Conservation (phyloP, 2,888 invertebrate species). For the Isotomurus palustris region DNA sequence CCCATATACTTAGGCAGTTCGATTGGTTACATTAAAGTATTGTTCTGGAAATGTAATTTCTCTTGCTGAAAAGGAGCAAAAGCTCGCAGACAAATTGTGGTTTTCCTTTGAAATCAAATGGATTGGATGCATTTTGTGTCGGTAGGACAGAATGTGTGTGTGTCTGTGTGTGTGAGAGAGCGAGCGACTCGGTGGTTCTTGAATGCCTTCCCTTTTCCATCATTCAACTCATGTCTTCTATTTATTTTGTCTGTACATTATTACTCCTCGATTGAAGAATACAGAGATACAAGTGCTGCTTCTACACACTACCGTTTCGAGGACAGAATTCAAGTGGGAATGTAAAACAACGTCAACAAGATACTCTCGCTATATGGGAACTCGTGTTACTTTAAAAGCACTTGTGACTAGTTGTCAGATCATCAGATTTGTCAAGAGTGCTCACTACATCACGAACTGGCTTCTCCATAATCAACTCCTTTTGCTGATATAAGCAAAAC, state of each 20-base stretch:
- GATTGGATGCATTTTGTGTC: neutral
- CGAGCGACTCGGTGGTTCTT: too few relatives aligned
- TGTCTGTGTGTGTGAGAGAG: neutral
- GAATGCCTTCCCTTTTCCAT: too few relatives aligned
- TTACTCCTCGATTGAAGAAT: too few relatives aligned
- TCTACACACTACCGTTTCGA: neutral
- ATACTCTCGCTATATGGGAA: neutral
- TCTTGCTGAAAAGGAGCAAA: neutral
- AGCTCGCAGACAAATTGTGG: neutral
- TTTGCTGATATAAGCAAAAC: conserved; percentile 32
- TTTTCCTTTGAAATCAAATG: neutral
- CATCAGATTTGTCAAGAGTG: conserved; percentile 34
- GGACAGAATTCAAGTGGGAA: neutral
- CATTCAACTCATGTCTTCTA: too few relatives aligned
- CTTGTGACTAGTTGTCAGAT: conserved; percentile 25
- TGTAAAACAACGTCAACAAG: neutral
- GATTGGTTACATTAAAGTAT: too few relatives aligned
- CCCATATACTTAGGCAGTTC: too few relatives aligned
- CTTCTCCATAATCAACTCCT: conserved; percentile 1
- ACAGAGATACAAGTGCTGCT: too few relatives aligned
- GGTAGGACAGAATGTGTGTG: neutral
- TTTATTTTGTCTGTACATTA: too few relatives aligned
- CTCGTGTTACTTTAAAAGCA: conserved; percentile 12
- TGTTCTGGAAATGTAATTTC: neutral
- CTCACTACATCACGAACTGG: neutral